Evolutionary conservation across 2,888 invertebrate genomes (phyloP).

Genomic region (Synanthedon formicaeformis): DNA sequence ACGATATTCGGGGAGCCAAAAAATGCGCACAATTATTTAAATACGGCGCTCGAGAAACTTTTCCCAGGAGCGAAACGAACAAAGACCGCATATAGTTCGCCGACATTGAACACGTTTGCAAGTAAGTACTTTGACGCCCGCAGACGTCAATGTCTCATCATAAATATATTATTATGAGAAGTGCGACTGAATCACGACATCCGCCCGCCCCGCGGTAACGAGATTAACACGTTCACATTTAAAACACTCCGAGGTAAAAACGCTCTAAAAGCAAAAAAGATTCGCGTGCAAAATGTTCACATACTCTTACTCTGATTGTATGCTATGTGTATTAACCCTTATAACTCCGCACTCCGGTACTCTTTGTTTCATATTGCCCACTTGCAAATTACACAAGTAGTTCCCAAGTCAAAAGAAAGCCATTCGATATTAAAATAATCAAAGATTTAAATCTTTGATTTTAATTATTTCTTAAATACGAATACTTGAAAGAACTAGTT

Average conservation of each 20-base stretch:
- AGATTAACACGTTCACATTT: background rate
- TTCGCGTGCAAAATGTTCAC: background rate
- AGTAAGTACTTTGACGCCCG: constrained; percentile 14
- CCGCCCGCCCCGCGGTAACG: background rate
- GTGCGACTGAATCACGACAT: constrained; percentile 5
- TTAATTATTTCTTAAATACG: too few species aligned
- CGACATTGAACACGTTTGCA: constrained; percentile 11
- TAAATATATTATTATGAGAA: constrained; percentile 13
- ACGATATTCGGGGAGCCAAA: background rate
- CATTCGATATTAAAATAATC: too few species aligned
- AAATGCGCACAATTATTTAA: background rate
- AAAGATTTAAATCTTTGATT: too few species aligned
- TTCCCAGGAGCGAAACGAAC: constrained; percentile 1
- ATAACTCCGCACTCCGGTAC: too few species aligned
- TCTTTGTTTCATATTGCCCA: too few species aligned
- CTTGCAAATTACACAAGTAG: too few species aligned
- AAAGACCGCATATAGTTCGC: constrained; percentile 10
- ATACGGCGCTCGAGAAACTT: background rate
- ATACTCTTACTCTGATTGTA: too few species aligned
- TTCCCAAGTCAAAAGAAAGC: too few species aligned
- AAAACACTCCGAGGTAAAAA: too few species aligned
- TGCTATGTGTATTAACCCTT: too few species aligned
- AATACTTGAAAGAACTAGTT: too few species aligned
- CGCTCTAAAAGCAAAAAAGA: background rate
- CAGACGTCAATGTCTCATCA: constrained; percentile 13